These are phyloP conservation scores for Mactromeris polynyma DNA, from an alignment of 2,888 invertebrate species.

Conservation along the genomic window DNA sequence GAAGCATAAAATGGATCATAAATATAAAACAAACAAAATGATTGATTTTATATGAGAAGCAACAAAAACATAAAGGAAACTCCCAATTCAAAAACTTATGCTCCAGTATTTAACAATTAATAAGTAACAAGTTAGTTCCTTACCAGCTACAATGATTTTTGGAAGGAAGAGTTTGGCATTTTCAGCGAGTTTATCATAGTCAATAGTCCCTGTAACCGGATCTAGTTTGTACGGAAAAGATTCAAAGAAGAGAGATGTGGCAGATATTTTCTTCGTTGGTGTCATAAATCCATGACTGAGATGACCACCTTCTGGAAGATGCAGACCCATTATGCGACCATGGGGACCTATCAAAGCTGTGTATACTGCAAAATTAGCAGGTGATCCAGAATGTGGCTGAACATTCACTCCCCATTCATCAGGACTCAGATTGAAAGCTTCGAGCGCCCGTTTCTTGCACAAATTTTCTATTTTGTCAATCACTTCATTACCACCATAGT, in stretches of 20 bases:
- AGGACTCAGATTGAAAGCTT: constrained; percentile 93
- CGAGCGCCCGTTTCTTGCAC: constrained; percentile 95
- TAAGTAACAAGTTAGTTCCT: neutral
- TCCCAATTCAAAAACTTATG: no score
- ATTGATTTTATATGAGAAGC: no score
- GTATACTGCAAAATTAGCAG: constrained; percentile 98
- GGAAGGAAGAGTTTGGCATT: constrained; percentile 96
- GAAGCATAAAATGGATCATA: no score
- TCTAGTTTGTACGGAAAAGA: constrained; percentile 98
- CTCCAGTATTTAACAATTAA: no score
- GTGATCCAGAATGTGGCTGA: constrained; percentile 98
- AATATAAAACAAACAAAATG: no score
- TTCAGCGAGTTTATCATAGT: constrained; percentile 95
- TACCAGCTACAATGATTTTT: constrained; percentile 95
- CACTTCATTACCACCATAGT: constrained; percentile 98
- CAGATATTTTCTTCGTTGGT: constrained; percentile 95
- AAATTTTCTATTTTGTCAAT: constrained; percentile 97
- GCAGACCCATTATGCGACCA: constrained; percentile 98
- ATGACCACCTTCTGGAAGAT: constrained; percentile 98
- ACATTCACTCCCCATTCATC: constrained; percentile 99
- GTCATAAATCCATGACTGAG: constrained; percentile 93
- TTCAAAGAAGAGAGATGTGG: constrained; percentile 98
- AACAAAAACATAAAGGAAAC: no score
- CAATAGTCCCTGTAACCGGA: constrained; percentile 94
- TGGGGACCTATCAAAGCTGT: constrained; percentile 95